Evolutionary conservation across 2,113 vertebrate species (phyloP).

Genomic region (Lanius collurio): DNA sequence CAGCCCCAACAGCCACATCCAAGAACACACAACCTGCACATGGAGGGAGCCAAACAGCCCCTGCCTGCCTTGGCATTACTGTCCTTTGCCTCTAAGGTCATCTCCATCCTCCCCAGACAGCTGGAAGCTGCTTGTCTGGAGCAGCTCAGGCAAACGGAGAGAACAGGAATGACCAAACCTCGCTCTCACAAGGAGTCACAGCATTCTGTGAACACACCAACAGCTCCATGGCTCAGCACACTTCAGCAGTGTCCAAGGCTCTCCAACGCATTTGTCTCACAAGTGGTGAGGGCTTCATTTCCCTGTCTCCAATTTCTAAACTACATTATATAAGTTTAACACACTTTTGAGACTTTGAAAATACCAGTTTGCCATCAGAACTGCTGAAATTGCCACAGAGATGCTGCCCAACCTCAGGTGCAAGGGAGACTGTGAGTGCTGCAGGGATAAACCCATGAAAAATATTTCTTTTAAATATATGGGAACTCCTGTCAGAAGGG

Average conservation of each 20-base stretch:
- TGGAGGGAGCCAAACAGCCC: neutral
- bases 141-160: neutral
- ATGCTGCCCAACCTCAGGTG: neutral
- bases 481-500: neutral
- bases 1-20: neutral
- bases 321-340: neutral
- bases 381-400: neutral
- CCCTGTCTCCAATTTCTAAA: neutral
- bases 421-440: neutral
- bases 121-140: neutral
- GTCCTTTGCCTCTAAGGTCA: neutral
- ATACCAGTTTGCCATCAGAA: neutral
- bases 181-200: neutral
- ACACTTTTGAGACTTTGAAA: neutral
- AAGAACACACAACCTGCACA: accelerated
- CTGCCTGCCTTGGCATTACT: accelerated
- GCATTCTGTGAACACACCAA: neutral
- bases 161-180: neutral
- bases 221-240: neutral
- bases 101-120: neutral
- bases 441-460: neutral
- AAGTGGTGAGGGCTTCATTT: accelerated
- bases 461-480: neutral
- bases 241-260: neutral
- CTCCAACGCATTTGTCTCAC: accelerated